Base-by-base conservation (phyloP, 2,113 vertebrate species). In the Cairina moschata region DNA sequence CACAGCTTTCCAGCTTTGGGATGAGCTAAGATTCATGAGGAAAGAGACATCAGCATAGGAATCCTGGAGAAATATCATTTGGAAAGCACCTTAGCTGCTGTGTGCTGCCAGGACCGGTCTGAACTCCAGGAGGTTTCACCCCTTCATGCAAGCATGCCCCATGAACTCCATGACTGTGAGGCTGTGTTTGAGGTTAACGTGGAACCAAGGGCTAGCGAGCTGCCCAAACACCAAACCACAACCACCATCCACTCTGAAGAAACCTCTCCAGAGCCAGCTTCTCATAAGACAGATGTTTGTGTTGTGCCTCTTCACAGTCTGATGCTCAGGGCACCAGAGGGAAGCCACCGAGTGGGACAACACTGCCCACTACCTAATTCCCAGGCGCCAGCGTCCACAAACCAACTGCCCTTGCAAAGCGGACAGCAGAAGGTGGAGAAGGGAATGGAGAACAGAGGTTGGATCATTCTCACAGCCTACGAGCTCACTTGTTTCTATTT, bases 331-430 rank as follows among this genome's bases (percentile, higher is more conserved):
- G 66, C 50, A 58, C 13, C n/a, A 75, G 67, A 46, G 13, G 52
- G 32, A 36, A 77, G 48, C 13, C 58, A 32, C 42, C 5, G 50
- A 46, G n/a, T 6, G 11, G 31, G 56, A 78, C 56, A 67, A 34
- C 26, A 44, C 40, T 38, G 60, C 36, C 38, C 82, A 54, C 4
- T 13, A 15, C 12, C 48, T 11, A 29, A 48, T 12, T 29, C n/a
- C 29, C 0, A 0, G n/a, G 21, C 8, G 17, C 29, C 2, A 1
- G 17, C 7, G 32, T 15, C 32, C 50, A 18, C 29, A 50, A 8
- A 17, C 4, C 55, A 55, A 3, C 2, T 3, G 1, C 16, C 34
- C 17, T 10, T 48, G 38, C 31, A 48, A 54, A 58, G 44, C n/a
- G 56, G 50, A 58, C 3, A 78, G 72, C 23, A 68, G 83, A 56